Evolutionary conservation across 2,797 vertebrate genomes (phyloP), one percentile per base, ranked within the genome.

Genomic region (Artibeus jamaicensis): DNA sequence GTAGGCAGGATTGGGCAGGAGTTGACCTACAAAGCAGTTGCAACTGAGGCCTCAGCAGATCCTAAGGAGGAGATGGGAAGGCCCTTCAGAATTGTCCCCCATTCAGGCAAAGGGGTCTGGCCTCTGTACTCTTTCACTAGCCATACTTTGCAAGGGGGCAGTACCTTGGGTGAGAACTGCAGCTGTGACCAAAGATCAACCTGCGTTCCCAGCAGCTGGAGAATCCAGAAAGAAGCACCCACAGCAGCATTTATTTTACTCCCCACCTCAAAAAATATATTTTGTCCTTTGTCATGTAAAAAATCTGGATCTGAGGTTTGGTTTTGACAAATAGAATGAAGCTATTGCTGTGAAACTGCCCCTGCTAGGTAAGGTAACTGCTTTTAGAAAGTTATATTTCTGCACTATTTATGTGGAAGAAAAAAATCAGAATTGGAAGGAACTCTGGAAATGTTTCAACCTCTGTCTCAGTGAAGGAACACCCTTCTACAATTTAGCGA

Each of bases 371-470:
- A 89, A 95, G 32, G 29, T 24, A 62, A 77, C 21, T 62, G 53
- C 21, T 55, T 94, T 85, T n/a, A 65, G 59, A 62, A 29, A 14
- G 29, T 65, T 65, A 32, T 32, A n/a, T 32, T 65, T 32, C 5
- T 65, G 65, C 29, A 59, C 68, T 82, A 24, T 59, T 95, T 79
- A 59, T 34, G 55, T 77, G 39, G 42, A 73, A 86, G 76, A 53
- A 95, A 74, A 73, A 37, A 59, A 24, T n/a, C 37, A 44, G 39
- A 65, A 73, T 67, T 95, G 6, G 81, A 94, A 96, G 59, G 34
- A 93, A 94, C 22, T 11, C 73, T 84, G 76, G 53, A 96, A 96
- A 78, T 91, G 14, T 83, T 73, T 92, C 68, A 53, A 77, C 15
- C 10, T 86, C 42, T 78, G 12, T 91, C 73, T 90, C 67, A 79